Conservation (phyloP, 35 echinoderm and acorn worm species). For the Apostichopus californicus region DNA sequence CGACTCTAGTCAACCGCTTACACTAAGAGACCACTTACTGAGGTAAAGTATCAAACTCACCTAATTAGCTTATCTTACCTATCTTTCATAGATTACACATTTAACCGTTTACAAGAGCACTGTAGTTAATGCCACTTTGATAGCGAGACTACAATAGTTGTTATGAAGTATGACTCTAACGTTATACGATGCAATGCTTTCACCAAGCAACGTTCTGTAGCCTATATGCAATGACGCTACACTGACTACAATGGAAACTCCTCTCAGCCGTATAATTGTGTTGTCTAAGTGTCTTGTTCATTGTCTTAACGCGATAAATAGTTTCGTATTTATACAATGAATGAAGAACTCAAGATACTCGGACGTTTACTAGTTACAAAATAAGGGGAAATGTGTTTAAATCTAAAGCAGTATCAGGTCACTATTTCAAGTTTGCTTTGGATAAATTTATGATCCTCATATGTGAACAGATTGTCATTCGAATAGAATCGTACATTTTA, state of each 20-base stretch:
- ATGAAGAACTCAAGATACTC: background rate
- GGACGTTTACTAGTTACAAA: too few species aligned
- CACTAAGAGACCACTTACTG: slow-evolving; percentile 76
- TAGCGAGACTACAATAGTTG: background rate
- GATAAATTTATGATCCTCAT: too few species aligned
- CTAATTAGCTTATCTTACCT: slow-evolving; percentile 26
- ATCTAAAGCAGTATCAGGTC: too few species aligned
- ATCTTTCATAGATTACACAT: slow-evolving; percentile 38
- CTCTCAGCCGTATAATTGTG: background rate
- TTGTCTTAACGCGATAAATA: slow-evolving; percentile 4
- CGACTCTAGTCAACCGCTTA: slow-evolving; percentile 61
- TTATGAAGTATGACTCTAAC: background rate
- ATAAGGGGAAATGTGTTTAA: too few species aligned
- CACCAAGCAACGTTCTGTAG: background rate
- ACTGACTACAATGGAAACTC: background rate
- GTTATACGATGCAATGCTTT: background rate
- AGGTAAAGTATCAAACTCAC: slow-evolving; percentile 64
- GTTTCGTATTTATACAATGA: background rate
- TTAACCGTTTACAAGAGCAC: slow-evolving; percentile 18
- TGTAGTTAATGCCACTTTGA: slow-evolving; percentile 3
- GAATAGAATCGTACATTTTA: too few species aligned
- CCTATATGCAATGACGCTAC: background rate
- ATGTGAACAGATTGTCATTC: too few species aligned
- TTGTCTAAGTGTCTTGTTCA: slow-evolving; percentile 3
- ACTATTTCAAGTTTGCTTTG: too few species aligned